Conservation (phyloP, 2,888 invertebrate species). For the Timandra comae region DNA sequence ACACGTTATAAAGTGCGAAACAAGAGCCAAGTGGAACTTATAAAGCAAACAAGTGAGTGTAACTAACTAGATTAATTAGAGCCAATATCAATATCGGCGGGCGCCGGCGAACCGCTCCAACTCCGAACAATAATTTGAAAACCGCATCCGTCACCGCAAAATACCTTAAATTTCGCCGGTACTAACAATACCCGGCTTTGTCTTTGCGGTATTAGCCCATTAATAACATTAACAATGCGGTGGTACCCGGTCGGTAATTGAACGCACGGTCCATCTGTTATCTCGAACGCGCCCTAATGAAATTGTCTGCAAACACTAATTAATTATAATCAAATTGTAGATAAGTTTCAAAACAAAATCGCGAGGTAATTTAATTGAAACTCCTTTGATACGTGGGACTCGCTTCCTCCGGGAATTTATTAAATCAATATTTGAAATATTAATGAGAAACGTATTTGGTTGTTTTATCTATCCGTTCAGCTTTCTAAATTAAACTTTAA, state of each 20-base stretch:
- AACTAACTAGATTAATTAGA: not conserved
- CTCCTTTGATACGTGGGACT: too few species aligned
- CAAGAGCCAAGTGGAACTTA: too few species aligned
- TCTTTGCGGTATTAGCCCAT: slow-evolving; percentile 50
- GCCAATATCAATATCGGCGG: slow-evolving; percentile 1
- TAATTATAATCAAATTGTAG: slow-evolving; percentile 37
- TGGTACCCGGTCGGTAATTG: slow-evolving; percentile 46
- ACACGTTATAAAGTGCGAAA: too few species aligned
- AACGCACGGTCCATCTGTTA: slow-evolving; percentile 47
- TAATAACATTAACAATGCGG: slow-evolving; percentile 61
- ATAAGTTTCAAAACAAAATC: slow-evolving; percentile 18
- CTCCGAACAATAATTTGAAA: slow-evolving; percentile 13
- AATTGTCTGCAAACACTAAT: slow-evolving; percentile 48
- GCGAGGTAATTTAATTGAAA: not conserved
- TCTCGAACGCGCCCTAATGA: slow-evolving; percentile 43
- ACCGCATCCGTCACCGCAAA: slow-evolving; percentile 18
- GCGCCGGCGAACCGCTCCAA: slow-evolving; percentile 1
- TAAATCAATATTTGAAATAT: too few species aligned
- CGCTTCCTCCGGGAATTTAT: too few species aligned
- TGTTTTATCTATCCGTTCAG: too few species aligned
- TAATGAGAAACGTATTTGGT: too few species aligned
- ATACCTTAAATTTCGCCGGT: slow-evolving; percentile 27
- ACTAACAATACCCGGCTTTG: slow-evolving; percentile 38
- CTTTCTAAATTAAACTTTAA: too few species aligned
- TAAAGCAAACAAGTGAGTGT: too few species aligned